Evolutionary conservation across 2,888 invertebrate species (phyloP).

Genomic region (Tachina fera): DNA sequence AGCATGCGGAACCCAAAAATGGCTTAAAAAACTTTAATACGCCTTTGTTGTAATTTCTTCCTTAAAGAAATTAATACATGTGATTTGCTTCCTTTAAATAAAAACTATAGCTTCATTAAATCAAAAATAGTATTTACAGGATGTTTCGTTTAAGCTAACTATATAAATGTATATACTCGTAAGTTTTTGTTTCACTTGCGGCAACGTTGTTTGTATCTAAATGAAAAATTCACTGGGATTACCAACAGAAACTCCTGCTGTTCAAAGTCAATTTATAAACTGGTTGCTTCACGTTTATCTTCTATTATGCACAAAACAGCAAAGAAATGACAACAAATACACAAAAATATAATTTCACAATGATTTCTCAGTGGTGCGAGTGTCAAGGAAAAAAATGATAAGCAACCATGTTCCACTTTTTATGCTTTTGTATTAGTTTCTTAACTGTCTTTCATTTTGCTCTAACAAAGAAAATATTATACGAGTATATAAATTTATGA

Average conservation of each 20-base stretch:
- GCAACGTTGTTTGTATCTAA: not conserved
- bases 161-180: too few relatives aligned
- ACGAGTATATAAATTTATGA: not conserved
- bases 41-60: too few relatives aligned
- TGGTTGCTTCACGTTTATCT: constrained; percentile 41
- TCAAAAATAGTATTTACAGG: too few relatives aligned
- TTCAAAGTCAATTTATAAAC: constrained; percentile 49
- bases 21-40: too few relatives aligned
- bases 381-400: constrained; percentile 3
- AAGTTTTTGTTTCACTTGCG: too few relatives aligned
- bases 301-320: constrained; percentile 17
- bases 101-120: too few relatives aligned
- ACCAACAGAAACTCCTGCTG: constrained; percentile 18
- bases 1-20: too few relatives aligned
- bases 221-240: not conserved
- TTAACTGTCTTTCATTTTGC: not conserved
- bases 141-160: too few relatives aligned
- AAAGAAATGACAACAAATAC: constrained; percentile 23
- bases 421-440: not conserved
- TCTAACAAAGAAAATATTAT: not conserved
- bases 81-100: too few relatives aligned
- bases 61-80: too few relatives aligned
- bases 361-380: constrained; percentile 64
- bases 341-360: constrained; percentile 58
- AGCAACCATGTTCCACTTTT: constrained; percentile 40